phyloP scores from a whole-genome alignment of 2,888 invertebrate genomes.

The Hedychridium roseum region DNA sequence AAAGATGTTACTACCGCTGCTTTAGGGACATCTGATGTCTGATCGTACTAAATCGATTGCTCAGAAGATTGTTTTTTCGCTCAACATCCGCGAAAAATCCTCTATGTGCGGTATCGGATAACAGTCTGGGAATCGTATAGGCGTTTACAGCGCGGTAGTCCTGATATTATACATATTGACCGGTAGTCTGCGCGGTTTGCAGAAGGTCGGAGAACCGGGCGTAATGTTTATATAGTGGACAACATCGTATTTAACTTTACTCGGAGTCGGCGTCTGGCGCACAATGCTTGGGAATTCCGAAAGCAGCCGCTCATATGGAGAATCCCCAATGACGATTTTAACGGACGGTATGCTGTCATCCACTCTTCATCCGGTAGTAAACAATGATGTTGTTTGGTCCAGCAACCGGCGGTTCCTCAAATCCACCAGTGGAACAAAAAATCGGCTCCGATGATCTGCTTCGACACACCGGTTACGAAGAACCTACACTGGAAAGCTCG shows the following conservation, averaged over 20 bases:
- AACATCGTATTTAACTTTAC: slow-evolving; percentile 24
- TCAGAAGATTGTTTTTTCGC: slow-evolving; percentile 12
- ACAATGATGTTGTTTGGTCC: slow-evolving; percentile 18
- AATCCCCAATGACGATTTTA: slow-evolving; percentile 8
- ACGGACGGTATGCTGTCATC: neutral
- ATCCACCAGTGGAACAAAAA: slow-evolving; percentile 49
- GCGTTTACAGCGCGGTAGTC: slow-evolving; percentile 47
- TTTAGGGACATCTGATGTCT: slow-evolving; percentile 13
- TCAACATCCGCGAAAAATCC: slow-evolving; percentile 8
- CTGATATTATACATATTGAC: slow-evolving; percentile 42
- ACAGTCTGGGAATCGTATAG: slow-evolving; percentile 41
- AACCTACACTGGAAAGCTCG: slow-evolving; percentile 47
- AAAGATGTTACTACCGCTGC: slow-evolving; percentile 17
- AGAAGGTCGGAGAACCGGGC: slow-evolving; percentile 32
- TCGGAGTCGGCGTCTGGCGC: slow-evolving; percentile 7
- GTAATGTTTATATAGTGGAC: slow-evolving; percentile 40
- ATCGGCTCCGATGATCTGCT: slow-evolving; percentile 53
- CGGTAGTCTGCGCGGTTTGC: slow-evolving; percentile 46
- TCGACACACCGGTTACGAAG: slow-evolving; percentile 47
- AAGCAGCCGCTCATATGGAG: slow-evolving; percentile 18
- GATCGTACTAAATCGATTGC: slow-evolving; percentile 8
- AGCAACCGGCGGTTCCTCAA: slow-evolving; percentile 32
- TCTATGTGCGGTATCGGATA: slow-evolving; percentile 34
- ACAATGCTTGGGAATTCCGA: slow-evolving; percentile 18
- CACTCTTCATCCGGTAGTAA: slow-evolving; percentile 7